Conservation (phyloP, 2,113 vertebrate genomes). For the Hydrochoerus hydrochaeris region DNA sequence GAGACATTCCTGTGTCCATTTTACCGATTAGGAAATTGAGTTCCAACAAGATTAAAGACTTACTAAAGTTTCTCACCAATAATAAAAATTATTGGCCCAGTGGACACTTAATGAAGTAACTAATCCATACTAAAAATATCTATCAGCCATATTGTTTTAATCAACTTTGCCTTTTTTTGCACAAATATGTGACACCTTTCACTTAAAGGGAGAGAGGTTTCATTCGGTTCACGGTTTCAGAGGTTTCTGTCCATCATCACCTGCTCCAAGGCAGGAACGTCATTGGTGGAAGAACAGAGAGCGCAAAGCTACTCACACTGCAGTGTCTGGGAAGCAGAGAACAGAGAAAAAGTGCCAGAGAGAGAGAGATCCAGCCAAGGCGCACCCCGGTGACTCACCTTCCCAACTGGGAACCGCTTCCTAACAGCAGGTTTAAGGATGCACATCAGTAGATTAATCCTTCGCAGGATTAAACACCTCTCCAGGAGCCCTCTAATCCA, state of each 20-base stretch:
- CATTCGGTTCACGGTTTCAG: no score
- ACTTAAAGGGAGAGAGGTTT: background rate
- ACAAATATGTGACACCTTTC: background rate
- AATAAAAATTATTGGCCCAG: background rate
- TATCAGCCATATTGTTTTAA: background rate
- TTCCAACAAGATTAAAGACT: background rate
- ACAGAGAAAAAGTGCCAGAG: background rate
- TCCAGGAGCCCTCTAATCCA: background rate
- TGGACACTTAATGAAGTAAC: background rate
- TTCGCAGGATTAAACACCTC: background rate
- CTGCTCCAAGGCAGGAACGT: background rate
- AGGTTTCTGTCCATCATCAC: background rate
- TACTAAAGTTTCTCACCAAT: no score
- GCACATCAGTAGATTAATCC: background rate
- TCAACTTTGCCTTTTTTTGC: background rate
- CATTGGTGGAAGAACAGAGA: background rate
- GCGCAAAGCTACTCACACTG: background rate
- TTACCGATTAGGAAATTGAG: constrained; percentile 1
- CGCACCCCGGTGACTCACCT: background rate
- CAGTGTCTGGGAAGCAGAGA: background rate
- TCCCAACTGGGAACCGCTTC: background rate
- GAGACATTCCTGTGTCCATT: background rate
- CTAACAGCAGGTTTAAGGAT: background rate
- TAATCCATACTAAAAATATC: background rate
- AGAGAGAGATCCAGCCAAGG: background rate